phyloP scores from a whole-genome alignment of 2,797 vertebrate species.

The Pangasius mekongensis region DNA sequence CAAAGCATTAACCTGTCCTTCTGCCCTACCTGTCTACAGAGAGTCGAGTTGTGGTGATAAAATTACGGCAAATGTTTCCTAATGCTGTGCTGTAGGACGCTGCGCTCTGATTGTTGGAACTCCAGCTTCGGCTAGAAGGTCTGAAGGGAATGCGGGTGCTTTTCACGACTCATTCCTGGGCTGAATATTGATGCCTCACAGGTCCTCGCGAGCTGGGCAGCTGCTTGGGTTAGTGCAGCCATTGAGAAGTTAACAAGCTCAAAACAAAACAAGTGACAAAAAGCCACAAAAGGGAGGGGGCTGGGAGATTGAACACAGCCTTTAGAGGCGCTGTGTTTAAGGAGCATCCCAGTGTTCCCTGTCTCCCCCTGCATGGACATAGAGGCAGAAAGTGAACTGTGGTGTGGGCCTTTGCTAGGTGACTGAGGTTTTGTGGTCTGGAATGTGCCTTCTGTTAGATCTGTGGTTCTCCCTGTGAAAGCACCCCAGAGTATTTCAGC shows the following conservation, averaged over 20 bases:
- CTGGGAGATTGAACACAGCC: conserved; percentile 46
- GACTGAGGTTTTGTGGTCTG: conserved; percentile 84
- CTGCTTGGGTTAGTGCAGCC: conserved; percentile 72
- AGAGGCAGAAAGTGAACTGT: conserved; percentile 68
- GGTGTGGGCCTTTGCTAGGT: conserved; percentile 80
- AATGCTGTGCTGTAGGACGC: not conserved
- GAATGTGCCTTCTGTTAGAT: conserved; percentile 81
- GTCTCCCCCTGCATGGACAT: conserved; percentile 41
- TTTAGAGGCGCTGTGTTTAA: conserved; percentile 72
- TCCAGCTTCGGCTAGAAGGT: conserved; percentile 18
- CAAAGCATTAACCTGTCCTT: not conserved
- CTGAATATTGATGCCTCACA: conserved; percentile 73
- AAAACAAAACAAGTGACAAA: conserved; percentile 79
- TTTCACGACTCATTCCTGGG: conserved; percentile 59
- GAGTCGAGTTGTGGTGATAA: not conserved
- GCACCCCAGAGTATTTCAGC: conserved; percentile 75
- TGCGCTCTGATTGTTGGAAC: conserved; percentile 25
- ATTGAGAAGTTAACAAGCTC: conserved; percentile 81
- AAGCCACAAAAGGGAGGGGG: conserved; percentile 71
- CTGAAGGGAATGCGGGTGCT: conserved; percentile 30
- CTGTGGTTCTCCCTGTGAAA: conserved; percentile 71
- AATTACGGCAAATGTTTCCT: not conserved
- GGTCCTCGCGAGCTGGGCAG: conserved; percentile 70
- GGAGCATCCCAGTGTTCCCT: conserved; percentile 71
- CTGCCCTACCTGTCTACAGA: not conserved